These are phyloP conservation scores for Enteromius thamalakanensis DNA, from an alignment of 2,797 vertebrate genomes.

Conservation along the genomic window DNA sequence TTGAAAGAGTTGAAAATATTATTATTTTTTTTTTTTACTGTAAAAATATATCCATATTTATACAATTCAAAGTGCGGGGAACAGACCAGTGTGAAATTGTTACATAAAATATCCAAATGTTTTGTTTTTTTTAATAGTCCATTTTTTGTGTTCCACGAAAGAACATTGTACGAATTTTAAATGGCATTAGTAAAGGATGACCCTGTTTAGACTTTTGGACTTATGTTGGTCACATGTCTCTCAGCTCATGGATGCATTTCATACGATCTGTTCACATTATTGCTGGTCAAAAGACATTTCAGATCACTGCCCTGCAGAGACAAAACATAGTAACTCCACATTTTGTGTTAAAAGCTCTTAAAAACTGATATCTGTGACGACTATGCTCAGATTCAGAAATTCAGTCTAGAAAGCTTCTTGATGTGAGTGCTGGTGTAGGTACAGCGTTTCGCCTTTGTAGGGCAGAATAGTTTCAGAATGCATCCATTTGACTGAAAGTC, in stretches of 20 bases:
- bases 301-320: background rate
- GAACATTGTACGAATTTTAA: background rate
- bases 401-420: background rate
- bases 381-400: background rate
- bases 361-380: background rate
- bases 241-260: background rate
- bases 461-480: background rate
- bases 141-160: background rate
- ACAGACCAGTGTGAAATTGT: background rate
- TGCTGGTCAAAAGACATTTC: conserved; percentile 37
- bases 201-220: background rate
- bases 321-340: background rate
- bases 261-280: conserved; percentile 19
- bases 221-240: background rate
- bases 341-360: background rate
- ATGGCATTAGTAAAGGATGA: too few species aligned
- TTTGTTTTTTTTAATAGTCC: background rate
- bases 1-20: background rate
- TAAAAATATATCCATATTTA: background rate
- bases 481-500: background rate
- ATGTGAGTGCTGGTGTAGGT: background rate
- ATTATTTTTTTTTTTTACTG: background rate
- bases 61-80: background rate
- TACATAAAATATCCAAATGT: background rate
- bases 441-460: background rate